These are phyloP conservation scores for Ranitomeya variabilis DNA, from an alignment of 2,113 vertebrate species.

Conservation along the genomic window DNA sequence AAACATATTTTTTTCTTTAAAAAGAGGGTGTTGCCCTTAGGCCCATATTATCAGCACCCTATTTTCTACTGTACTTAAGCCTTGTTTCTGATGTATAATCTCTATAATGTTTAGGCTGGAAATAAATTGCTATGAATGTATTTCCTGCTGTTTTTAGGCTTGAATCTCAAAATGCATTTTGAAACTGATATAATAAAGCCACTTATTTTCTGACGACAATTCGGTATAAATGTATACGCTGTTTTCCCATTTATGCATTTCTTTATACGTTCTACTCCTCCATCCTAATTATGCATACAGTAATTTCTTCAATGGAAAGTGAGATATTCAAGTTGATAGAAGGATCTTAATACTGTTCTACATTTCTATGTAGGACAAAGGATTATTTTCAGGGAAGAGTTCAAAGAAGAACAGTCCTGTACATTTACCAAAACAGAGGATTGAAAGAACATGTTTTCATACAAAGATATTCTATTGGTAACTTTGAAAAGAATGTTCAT, in stretches of 20 bases:
- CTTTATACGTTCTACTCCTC: neutral
- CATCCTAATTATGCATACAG: neutral
- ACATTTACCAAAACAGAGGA: constrained; percentile 14
- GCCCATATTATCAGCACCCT: no score
- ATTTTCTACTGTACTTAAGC: no score
- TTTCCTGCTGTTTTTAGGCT: no score
- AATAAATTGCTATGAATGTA: no score
- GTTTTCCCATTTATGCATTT: neutral
- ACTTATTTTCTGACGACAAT: no score
- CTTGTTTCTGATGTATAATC: no score
- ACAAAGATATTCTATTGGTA: constrained; percentile 16
- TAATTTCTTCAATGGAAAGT: neutral
- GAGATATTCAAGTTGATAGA: neutral
- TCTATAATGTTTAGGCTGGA: no score
- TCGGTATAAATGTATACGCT: no score
- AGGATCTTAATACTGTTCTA: neutral
- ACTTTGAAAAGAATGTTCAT: constrained; percentile 35
- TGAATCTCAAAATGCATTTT: no score
- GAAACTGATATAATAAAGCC: no score
- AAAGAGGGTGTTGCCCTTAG: no score
- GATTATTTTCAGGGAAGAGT: constrained; percentile 7
- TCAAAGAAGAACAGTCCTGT: constrained; percentile 21
- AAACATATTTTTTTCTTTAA: no score
- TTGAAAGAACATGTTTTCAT: constrained; percentile 25
- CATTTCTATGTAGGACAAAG: constrained; percentile 32